Evolutionary conservation across 2,797 vertebrate genomes (phyloP).

Genomic region (Gadopsis bispinosus): DNA sequence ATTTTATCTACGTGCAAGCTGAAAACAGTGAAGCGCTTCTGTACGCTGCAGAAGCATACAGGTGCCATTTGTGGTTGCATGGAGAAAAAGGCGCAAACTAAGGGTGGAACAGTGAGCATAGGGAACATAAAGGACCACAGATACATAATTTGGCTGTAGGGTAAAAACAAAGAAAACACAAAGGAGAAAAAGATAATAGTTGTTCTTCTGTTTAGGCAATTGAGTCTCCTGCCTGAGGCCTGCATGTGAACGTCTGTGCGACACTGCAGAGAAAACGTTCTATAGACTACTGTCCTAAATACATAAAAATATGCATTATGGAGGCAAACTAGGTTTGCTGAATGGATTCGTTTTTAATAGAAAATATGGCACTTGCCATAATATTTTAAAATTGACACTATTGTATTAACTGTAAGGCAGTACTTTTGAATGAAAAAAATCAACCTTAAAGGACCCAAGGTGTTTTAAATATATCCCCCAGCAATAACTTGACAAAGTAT

Average conservation of each 20-base stretch:
- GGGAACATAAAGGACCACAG: conserved; percentile 56
- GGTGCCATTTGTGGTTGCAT: conserved; percentile 30
- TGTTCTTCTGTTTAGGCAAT: conserved; percentile 58
- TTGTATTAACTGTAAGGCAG: conserved; percentile 74
- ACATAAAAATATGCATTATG: conserved; percentile 48
- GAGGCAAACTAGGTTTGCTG: conserved; percentile 41
- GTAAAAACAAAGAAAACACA: conserved; percentile 49
- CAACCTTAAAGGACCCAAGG: conserved; percentile 36
- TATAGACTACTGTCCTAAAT: conserved; percentile 49
- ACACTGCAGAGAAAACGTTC: conserved; percentile 35
- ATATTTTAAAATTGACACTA: conserved; percentile 66
- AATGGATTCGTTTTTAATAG: conserved; percentile 47
- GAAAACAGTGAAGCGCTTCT: conserved; percentile 14
- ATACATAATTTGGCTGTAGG: conserved; percentile 50
- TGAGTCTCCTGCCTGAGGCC: conserved; percentile 57
- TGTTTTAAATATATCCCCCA: conserved; percentile 42
- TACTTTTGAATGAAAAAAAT: conserved; percentile 46
- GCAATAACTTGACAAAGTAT: conserved; percentile 30
- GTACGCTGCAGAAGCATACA: conserved; percentile 6
- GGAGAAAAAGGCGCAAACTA: not conserved
- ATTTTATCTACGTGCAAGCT: conserved; percentile 15
- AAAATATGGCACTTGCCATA: conserved; percentile 72
- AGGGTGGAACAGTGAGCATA: conserved; percentile 16
- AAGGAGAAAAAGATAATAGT: conserved; percentile 54
- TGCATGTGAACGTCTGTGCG: conserved; percentile 37